Evolutionary conservation across 1,140 invertebrate genomes (phyloP).

Genomic region (Apis laboriosa): DNA sequence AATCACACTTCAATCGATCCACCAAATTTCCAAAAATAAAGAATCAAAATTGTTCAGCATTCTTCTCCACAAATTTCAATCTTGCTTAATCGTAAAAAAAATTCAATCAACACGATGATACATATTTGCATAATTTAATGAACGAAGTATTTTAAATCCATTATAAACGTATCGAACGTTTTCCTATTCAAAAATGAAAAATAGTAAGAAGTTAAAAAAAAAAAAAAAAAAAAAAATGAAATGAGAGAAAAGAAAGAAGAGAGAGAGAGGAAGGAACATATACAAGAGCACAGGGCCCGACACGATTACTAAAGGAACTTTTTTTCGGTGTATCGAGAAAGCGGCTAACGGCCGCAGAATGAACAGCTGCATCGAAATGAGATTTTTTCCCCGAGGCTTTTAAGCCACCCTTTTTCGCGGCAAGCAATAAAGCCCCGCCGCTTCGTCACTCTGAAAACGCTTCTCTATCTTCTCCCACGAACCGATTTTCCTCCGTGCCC

Average conservation of each 20-base stretch:
- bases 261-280: neutral
- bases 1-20: too few species aligned
- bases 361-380: conserved; percentile 61
- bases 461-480: conserved; percentile 41
- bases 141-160: neutral
- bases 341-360: conserved; percentile 43
- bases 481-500: conserved; percentile 26
- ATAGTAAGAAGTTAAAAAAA: too few species aligned
- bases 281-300: neutral
- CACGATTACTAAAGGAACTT: conserved; percentile 43
- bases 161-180: neutral
- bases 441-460: conserved; percentile 49
- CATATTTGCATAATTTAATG: neutral
- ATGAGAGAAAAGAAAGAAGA: too few species aligned
- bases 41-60: too few species aligned
- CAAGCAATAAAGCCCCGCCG: conserved; percentile 46
- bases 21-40: too few species aligned
- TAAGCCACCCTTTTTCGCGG: conserved; percentile 46
- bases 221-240: neutral
- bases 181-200: too few species aligned
- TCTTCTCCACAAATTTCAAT: too few species aligned
- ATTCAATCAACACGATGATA: conserved; percentile 6
- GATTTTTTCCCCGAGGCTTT: conserved; percentile 59
- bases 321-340: conserved; percentile 49
- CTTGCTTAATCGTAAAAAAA: neutral